Conservation (phyloP, 2,888 invertebrate genomes). For the Bellardia bayeri region DNA sequence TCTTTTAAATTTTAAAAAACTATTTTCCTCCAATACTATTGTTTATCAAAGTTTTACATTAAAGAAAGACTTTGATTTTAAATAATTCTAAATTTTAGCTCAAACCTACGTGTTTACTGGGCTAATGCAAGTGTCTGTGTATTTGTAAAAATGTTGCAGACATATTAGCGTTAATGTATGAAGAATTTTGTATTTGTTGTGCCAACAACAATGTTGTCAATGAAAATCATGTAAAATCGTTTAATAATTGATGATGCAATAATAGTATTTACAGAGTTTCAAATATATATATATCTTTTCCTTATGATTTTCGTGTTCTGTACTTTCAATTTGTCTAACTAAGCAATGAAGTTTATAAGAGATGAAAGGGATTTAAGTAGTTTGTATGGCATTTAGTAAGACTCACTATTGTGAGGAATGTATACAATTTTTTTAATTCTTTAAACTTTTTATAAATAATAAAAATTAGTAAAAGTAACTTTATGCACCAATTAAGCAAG, state of each 20-base stretch:
- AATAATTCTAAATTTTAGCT: too few relatives aligned
- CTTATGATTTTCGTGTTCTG: background rate
- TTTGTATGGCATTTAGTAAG: too few relatives aligned
- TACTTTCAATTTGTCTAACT: background rate
- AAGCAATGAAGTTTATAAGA: background rate
- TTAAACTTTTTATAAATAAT: too few relatives aligned
- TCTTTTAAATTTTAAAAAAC: too few relatives aligned
- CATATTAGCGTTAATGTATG: conserved; percentile 35
- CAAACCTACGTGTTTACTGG: background rate
- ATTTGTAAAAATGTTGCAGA: background rate
- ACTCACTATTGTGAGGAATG: too few relatives aligned
- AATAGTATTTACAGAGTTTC: conserved; percentile 47
- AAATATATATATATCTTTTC: background rate
- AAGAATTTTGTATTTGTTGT: conserved; percentile 16
- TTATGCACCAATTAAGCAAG: too few relatives aligned
- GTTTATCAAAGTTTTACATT: too few relatives aligned
- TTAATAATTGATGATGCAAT: conserved; percentile 67
- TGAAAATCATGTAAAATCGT: conserved; percentile 60
- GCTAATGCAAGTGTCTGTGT: background rate
- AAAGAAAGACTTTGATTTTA: too few relatives aligned
- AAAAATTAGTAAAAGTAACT: too few relatives aligned
- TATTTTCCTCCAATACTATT: too few relatives aligned
- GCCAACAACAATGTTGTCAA: conserved; percentile 46
- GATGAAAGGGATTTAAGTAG: too few relatives aligned
- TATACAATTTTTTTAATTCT: too few relatives aligned